A percentile compares a stretch with the other conserved stretches of the same genome.
Evolutionary conservation across 2,797 vertebrate genomes (phyloP).

Genomic region (Lepus townsendii): DNA sequence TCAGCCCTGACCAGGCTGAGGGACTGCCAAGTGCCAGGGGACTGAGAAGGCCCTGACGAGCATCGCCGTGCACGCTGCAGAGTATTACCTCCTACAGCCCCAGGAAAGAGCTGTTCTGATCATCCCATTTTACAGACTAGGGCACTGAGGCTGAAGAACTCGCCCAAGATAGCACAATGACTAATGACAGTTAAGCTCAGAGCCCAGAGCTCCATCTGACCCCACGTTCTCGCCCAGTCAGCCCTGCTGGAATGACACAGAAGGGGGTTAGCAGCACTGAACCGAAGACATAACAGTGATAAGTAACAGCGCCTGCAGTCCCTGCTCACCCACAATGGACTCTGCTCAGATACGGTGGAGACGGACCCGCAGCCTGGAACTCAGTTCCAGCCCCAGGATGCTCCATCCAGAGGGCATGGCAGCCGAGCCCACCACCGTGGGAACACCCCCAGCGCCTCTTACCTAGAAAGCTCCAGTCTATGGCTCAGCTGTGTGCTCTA

Average conservation of each 20-base stretch:
- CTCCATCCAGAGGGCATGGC: neutral
- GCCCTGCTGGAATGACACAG: neutral
- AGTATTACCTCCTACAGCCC: neutral
- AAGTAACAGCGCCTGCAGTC: neutral
- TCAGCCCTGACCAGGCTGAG: conserved; percentile 23
- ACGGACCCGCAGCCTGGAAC: neutral
- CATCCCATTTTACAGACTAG: neutral
- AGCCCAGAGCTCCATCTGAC: neutral
- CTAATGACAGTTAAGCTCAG: neutral
- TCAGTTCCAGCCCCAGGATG: neutral
- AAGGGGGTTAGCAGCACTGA: neutral
- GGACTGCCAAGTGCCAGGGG: neutral
- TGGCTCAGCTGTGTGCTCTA: rapidly evolving
- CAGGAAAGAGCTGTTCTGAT: rapidly evolving
- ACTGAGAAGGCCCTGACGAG: rapidly evolving
- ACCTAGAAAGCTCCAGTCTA: neutral
- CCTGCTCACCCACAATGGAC: neutral
- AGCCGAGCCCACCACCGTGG: neutral
- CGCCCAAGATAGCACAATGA: neutral
- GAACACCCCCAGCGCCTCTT: neutral
- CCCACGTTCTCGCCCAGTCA: neutral
- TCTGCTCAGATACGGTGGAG: rapidly evolving
- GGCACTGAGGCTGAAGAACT: neutral
- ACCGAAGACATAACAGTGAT: neutral
- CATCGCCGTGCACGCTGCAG: neutral